These are phyloP conservation scores for Thereva nobilitata DNA, from an alignment of 2,888 invertebrate genomes.

Conservation along the genomic window DNA sequence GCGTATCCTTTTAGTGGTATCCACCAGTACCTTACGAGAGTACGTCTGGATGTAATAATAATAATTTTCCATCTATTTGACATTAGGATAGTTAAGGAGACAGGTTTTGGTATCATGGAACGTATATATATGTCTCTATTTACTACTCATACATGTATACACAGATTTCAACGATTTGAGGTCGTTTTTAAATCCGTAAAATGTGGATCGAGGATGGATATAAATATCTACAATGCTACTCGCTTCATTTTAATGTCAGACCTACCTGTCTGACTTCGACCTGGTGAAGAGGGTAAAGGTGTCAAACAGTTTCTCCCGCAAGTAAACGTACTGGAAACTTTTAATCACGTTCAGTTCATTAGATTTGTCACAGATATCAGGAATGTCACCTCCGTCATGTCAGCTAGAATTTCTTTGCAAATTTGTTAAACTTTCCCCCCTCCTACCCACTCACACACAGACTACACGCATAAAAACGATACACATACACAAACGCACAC, in stretches of 20 bases:
- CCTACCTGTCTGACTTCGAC: background rate
- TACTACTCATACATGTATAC: too few relatives aligned
- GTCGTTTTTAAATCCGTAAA: background rate
- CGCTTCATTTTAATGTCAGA: background rate
- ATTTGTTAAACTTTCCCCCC: background rate
- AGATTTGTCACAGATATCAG: conserved; percentile 8
- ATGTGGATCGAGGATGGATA: background rate
- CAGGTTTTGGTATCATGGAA: background rate
- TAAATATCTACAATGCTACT: background rate
- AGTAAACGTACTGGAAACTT: conserved; percentile 24
- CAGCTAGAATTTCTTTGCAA: background rate
- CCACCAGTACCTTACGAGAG: background rate
- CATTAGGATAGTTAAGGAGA: conserved; percentile 16
- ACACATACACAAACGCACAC: too few relatives aligned
- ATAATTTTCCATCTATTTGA: conserved; percentile 31
- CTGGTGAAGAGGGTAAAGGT: conserved; percentile 10
- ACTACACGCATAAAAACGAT: too few relatives aligned
- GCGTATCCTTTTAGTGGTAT: too few relatives aligned
- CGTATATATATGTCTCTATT: too few relatives aligned
- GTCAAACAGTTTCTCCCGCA: background rate
- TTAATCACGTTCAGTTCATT: conserved; percentile 28
- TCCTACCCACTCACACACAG: background rate
- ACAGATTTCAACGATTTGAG: too few relatives aligned
- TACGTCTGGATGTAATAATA: conserved; percentile 15
- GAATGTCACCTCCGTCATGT: background rate